Percentiles rank a stretch among this genome's conserved stretches.
Conservation (phyloP, 2,113 vertebrate genomes). For the Uria aalge region DNA sequence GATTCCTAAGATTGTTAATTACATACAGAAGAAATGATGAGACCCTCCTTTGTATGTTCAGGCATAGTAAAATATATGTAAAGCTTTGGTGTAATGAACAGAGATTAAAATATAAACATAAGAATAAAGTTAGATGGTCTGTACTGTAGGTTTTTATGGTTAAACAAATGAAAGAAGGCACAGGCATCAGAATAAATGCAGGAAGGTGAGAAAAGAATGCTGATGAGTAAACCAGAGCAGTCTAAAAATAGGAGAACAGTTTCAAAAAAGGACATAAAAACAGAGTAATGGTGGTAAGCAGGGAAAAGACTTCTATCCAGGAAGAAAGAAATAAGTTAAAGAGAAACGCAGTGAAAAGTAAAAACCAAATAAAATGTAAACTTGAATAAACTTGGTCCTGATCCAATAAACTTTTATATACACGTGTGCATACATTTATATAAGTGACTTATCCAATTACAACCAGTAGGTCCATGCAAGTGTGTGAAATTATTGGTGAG, state of each 20-base stretch:
- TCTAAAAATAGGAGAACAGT: not conserved
- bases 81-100: not conserved
- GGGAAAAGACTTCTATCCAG: not conserved
- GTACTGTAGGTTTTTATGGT: not conserved
- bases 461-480: not conserved
- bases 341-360: not conserved
- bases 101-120: not conserved
- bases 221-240: not conserved
- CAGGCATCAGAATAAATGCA: not conserved
- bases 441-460: not conserved
- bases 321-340: not conserved
- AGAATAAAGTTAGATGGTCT: not conserved
- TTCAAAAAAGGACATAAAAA: not conserved
- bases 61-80: not conserved
- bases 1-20: not conserved
- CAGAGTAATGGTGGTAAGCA: not conserved
- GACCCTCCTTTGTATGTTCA: not conserved
- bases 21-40: not conserved
- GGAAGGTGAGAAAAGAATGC: not conserved
- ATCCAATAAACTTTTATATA: not conserved
- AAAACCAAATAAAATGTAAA: not conserved
- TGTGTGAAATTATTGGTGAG: not conserved
- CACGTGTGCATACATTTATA: accelerated
- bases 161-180: not conserved
- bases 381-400: not conserved